Evolutionary conservation across 2,113 vertebrate species (phyloP).

Genomic region (Vulpes vulpes): DNA sequence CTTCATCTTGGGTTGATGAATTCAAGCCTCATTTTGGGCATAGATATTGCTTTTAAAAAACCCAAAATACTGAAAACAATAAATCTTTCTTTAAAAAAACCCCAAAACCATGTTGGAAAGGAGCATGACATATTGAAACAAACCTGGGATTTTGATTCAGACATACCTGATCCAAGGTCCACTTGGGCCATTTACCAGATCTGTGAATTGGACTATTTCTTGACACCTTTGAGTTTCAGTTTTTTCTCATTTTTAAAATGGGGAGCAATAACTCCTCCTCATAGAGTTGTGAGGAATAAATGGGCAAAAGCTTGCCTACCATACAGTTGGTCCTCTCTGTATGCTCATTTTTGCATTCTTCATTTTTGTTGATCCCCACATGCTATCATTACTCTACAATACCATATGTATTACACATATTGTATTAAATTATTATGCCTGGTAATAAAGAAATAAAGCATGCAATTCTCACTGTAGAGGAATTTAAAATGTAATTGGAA

Average conservation of each 20-base stretch:
- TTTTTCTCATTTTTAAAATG: neutral
- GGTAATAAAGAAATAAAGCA: neutral
- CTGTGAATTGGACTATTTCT: neutral
- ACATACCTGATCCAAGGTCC: neutral
- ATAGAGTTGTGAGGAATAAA: neutral
- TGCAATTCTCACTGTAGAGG: neutral
- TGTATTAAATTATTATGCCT: neutral
- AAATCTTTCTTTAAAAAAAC: neutral
- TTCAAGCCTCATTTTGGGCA: neutral
- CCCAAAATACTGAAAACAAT: neutral
- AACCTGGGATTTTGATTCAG: neutral
- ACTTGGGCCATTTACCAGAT: neutral
- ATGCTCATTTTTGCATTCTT: neutral
- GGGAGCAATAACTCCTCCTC: neutral
- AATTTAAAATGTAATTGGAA: no score
- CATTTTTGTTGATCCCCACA: neutral
- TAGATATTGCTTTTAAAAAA: neutral
- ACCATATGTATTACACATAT: neutral
- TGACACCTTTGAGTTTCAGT: neutral
- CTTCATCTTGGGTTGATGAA: neutral
- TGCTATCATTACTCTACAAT: no score
- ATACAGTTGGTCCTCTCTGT: neutral
- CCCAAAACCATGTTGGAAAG: neutral
- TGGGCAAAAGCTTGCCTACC: neutral
- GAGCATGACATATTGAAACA: accelerated